phyloP scores from a whole-genome alignment of 1,140 invertebrate species.

The Drosophila tropicalis region DNA sequence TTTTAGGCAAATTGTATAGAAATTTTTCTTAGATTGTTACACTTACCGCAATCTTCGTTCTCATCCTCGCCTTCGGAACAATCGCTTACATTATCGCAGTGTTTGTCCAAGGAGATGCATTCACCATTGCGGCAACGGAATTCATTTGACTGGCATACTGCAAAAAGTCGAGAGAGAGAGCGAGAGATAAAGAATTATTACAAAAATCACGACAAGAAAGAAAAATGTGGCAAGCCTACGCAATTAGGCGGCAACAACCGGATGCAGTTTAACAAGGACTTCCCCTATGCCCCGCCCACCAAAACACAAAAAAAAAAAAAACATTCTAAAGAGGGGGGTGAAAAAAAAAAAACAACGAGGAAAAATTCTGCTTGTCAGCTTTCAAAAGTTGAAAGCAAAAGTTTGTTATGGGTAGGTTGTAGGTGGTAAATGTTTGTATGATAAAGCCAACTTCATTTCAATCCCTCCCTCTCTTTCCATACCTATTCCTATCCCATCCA shows the following conservation, averaged over 20 bases:
- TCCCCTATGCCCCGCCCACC: slow-evolving; percentile 29
- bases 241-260: slow-evolving; percentile 74
- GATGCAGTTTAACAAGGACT: slow-evolving; percentile 78
- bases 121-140: slow-evolving; percentile 87
- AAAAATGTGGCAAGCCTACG: slow-evolving; percentile 25
- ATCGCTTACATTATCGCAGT: slow-evolving; percentile 87
- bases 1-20: neutral
- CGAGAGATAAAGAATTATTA: no score
- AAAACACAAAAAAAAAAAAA: no score
- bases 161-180: slow-evolving; percentile 39
- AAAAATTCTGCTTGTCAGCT: slow-evolving; percentile 25
- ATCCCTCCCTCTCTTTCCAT: slow-evolving; percentile 8
- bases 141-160: slow-evolving; percentile 86
- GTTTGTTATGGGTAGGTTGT: slow-evolving; percentile 66
- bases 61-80: slow-evolving; percentile 87
- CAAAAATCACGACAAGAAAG: neutral
- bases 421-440: slow-evolving; percentile 50
- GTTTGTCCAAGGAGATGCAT: slow-evolving; percentile 86
- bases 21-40: neutral
- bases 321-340: no score
- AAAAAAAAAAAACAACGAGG: neutral
- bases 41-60: slow-evolving; percentile 85
- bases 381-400: slow-evolving; percentile 74
- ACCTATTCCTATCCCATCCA: neutral
- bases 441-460: slow-evolving; percentile 17